Conservation (phyloP, 2,797 vertebrate genomes). For the Halcyon chelicuti region DNA sequence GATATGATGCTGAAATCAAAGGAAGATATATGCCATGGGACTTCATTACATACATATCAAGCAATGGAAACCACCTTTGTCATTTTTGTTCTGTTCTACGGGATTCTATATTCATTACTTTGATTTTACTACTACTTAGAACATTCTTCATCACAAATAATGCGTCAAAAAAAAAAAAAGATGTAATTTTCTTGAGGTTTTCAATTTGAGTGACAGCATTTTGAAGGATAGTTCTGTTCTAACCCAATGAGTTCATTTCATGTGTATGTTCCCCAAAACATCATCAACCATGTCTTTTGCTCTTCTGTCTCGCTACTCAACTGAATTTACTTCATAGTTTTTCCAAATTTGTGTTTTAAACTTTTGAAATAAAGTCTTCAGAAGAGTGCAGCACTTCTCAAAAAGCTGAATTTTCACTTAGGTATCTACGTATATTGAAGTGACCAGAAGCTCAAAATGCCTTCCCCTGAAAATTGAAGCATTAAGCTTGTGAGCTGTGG, state of each 20-base stretch:
- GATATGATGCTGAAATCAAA: background rate
- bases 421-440: background rate
- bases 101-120: background rate
- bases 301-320: background rate
- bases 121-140: background rate
- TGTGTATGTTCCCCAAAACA: background rate
- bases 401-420: background rate
- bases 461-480: background rate
- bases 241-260: background rate
- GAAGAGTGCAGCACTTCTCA: background rate
- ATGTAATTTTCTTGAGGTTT: background rate
- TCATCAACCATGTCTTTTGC: background rate
- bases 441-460: background rate
- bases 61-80: background rate
- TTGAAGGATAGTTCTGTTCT: background rate
- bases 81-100: background rate
- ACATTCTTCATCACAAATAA: background rate
- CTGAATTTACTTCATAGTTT: background rate
- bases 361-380: background rate
- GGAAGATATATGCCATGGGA: background rate
- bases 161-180: background rate
- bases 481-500: background rate
- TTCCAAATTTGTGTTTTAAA: background rate
- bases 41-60: background rate
- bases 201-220: background rate